Percentiles rank a stretch among this genome's conserved stretches.
phyloP scores from a whole-genome alignment of 2,113 vertebrate genomes.

The Vidua chalybeata region DNA sequence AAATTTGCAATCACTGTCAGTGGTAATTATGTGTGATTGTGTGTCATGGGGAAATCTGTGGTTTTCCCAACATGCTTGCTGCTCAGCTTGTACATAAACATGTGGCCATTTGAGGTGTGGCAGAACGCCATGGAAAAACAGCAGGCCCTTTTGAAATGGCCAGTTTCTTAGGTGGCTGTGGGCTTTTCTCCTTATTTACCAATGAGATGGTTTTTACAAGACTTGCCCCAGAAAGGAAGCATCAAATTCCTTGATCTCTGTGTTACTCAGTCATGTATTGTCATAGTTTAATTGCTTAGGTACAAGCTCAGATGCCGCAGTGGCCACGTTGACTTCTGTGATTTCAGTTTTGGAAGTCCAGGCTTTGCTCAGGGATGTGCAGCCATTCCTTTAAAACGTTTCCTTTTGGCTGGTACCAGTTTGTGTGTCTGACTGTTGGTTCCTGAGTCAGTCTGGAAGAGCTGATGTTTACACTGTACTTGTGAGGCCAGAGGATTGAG shows the following conservation, averaged over 20 bases:
- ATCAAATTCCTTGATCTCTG: slow-evolving; percentile 25
- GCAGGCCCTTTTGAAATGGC: background rate
- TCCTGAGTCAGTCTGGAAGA: background rate
- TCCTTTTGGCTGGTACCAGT: background rate
- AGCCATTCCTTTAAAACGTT: slow-evolving; percentile 16
- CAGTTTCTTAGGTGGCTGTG: background rate
- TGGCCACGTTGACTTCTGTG: slow-evolving; percentile 28
- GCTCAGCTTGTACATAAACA: background rate
- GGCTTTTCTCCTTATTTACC: slow-evolving; percentile 16
- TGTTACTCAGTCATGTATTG: background rate
- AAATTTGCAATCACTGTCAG: background rate
- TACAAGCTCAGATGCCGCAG: slow-evolving; percentile 30
- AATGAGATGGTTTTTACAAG: background rate
- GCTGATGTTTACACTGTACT: background rate
- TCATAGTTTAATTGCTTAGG: slow-evolving; percentile 43
- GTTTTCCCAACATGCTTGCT: background rate
- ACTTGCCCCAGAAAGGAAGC: slow-evolving; percentile 7
- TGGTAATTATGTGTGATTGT: background rate
- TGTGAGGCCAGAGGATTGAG: background rate
- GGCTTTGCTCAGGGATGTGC: slow-evolving; percentile 18
- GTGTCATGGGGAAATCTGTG: background rate
- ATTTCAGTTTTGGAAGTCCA: slow-evolving; percentile 43
- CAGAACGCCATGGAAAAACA: background rate
- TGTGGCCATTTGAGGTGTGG: background rate
- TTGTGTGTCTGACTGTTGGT: background rate